A percentile compares a stretch with the other conserved stretches of the same genome.
These are phyloP conservation scores for Poecile atricapillus DNA, from an alignment of 2,113 vertebrate genomes.

Conservation along the genomic window DNA sequence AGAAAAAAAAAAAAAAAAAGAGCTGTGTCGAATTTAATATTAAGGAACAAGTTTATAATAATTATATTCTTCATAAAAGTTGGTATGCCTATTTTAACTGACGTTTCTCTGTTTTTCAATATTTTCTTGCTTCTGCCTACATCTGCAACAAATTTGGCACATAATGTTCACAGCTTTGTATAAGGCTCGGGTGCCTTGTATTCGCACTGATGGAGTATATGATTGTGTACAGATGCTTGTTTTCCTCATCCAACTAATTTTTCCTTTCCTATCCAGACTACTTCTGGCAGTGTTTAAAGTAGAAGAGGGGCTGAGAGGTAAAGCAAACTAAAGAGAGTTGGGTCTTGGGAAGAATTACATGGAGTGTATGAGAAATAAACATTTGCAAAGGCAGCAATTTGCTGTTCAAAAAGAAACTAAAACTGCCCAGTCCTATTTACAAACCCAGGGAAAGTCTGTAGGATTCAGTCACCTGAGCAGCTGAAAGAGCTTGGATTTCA, in stretches of 20 bases:
- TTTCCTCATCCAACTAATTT: slow-evolving; percentile 16
- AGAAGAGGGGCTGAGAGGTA: neutral
- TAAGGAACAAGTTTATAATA: neutral
- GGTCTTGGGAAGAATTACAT: neutral
- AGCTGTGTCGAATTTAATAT: neutral
- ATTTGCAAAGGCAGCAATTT: slow-evolving; percentile 50
- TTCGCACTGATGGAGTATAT: neutral
- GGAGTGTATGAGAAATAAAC: neutral
- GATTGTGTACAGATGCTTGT: slow-evolving; percentile 19
- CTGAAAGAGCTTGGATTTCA: neutral
- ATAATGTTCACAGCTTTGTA: slow-evolving; percentile 31
- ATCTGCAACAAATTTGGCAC: slow-evolving; percentile 43
- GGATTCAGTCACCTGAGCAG: neutral
- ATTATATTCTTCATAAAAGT: neutral
- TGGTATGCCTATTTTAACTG: neutral
- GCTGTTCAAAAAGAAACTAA: slow-evolving; percentile 23
- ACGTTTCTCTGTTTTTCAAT: neutral
- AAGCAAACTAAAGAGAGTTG: slow-evolving; percentile 18
- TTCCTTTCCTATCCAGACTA: neutral
- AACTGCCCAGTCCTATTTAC: neutral
- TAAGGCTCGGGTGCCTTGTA: slow-evolving; percentile 8
- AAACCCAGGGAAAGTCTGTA: neutral
- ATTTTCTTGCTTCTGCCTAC: slow-evolving; percentile 21
- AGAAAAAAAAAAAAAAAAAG: neutral
- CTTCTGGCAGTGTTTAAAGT: neutral